These are phyloP conservation scores for Podocnemis expansa DNA, from an alignment of 2,113 vertebrate genomes.

Conservation along the genomic window DNA sequence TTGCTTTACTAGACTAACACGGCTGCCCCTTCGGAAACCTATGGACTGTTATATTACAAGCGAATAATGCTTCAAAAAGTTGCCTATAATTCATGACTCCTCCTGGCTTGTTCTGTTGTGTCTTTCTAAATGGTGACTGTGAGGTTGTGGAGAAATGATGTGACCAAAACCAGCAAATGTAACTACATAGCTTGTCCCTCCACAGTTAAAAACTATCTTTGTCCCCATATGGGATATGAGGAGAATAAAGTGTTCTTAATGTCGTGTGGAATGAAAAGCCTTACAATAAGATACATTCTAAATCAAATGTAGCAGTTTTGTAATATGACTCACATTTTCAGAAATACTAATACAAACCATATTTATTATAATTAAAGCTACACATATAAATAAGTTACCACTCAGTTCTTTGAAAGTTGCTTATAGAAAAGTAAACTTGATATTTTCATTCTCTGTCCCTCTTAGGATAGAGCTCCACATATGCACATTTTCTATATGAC, in stretches of 20 bases:
- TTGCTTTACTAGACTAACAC: too few species aligned
- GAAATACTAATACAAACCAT: not conserved
- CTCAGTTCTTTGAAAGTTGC: not conserved
- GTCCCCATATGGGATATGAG: not conserved
- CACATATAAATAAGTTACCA: not conserved
- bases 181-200: not conserved
- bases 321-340: not conserved
- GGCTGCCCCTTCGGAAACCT: too few species aligned
- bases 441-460: not conserved
- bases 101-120: not conserved
- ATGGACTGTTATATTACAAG: rapidly evolving
- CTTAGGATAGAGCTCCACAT: not conserved
- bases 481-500: not conserved
- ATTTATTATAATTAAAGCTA: not conserved
- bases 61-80: not conserved
- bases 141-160: not conserved
- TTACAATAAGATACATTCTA: not conserved
- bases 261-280: not conserved
- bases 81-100: not conserved
- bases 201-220: not conserved
- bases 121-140: not conserved
- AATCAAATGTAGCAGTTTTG: not conserved
- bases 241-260: not conserved
- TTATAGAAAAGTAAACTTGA: not conserved
- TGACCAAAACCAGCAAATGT: not conserved